A percentile compares a stretch with the other conserved stretches of the same genome.
Evolutionary conservation across 2,888 invertebrate genomes (phyloP).

Genomic region (Drosophila sordidapex): DNA sequence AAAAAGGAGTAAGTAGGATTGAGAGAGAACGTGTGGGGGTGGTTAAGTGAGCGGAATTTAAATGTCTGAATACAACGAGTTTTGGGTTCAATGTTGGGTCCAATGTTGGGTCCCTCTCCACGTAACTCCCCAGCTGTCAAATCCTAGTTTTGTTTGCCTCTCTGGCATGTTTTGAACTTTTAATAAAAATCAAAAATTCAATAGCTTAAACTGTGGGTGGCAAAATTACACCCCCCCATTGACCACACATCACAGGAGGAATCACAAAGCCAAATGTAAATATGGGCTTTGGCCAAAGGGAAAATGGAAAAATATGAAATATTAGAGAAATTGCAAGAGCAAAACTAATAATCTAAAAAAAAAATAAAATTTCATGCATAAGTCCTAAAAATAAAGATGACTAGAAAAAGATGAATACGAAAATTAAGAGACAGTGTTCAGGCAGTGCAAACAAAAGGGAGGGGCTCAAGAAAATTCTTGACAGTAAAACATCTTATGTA

Average conservation of each 20-base stretch:
- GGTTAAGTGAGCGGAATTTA: constrained; percentile 12
- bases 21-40: neutral
- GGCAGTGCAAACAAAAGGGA: neutral
- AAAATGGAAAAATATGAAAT: constrained; percentile 6
- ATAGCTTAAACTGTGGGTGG: constrained; percentile 37
- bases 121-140: neutral
- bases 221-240: neutral
- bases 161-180: constrained; percentile 4
- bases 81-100: neutral
- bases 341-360: constrained; percentile 1
- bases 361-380: neutral
- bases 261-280: constrained; percentile 36
- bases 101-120: neutral
- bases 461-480: neutral
- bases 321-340: constrained; percentile 2
- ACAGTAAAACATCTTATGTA: neutral
- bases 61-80: constrained; percentile 11
- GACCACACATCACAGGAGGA: constrained; percentile 9
- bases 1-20: neutral
- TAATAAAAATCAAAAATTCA: constrained; percentile 38
- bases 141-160: neutral
- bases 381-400: neutral
- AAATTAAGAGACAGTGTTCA: neutral
- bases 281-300: constrained; percentile 11
- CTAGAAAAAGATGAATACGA: neutral